Evolutionary conservation across 2,797 vertebrate genomes (phyloP).

Genomic region (Xenentodon cancila): DNA sequence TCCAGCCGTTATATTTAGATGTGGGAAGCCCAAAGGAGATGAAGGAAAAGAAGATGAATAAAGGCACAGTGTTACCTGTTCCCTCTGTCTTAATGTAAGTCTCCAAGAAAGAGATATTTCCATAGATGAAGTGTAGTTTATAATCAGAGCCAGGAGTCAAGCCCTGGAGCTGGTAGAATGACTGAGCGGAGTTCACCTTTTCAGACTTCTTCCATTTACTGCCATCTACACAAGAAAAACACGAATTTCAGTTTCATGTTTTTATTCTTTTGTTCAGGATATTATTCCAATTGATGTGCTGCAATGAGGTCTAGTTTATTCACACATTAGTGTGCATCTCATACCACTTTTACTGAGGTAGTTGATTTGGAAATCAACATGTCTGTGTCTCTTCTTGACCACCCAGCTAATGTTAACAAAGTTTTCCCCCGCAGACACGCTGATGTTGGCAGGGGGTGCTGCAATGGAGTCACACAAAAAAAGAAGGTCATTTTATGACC

Average conservation of each 20-base stretch:
- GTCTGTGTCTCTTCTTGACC: slow-evolving; percentile 82
- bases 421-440: slow-evolving; percentile 76
- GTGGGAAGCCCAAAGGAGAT: slow-evolving; percentile 50
- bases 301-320: neutral
- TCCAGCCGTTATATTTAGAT: slow-evolving; percentile 63
- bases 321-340: neutral
- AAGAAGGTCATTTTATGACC: neutral
- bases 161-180: slow-evolving; percentile 84
- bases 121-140: slow-evolving; percentile 74
- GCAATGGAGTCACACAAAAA: slow-evolving; percentile 29
- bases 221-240: slow-evolving; percentile 57
- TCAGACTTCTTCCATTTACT: slow-evolving; percentile 72
- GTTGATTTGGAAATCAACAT: slow-evolving; percentile 82
- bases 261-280: neutral
- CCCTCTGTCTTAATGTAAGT: slow-evolving; percentile 80
- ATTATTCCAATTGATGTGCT: neutral
- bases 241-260: neutral
- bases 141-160: slow-evolving; percentile 87
- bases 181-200: slow-evolving; percentile 84
- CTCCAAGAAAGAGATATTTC: slow-evolving; percentile 78
- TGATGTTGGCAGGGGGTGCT: slow-evolving; percentile 82
- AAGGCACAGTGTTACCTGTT: slow-evolving; percentile 72
- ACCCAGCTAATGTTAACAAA: slow-evolving; percentile 86
- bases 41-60: slow-evolving; percentile 51
- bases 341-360: slow-evolving; percentile 81